phyloP scores from a whole-genome alignment of 1,140 invertebrate genomes.

The Lepidostoma basale region DNA sequence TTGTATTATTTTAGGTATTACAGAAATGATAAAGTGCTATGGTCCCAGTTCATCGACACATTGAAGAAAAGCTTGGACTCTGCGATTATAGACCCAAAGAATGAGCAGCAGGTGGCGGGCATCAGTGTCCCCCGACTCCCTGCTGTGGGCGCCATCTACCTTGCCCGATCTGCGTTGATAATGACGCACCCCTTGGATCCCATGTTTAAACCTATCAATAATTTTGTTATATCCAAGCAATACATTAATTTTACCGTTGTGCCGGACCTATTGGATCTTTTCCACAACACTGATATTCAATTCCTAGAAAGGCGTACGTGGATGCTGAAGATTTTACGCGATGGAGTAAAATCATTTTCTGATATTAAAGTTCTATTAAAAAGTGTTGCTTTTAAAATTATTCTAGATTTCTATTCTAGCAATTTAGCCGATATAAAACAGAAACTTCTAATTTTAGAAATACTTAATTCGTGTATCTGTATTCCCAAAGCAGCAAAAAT shows the following conservation, averaged over 20 bases:
- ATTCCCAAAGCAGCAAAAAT: slow-evolving; percentile 66
- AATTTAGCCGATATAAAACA: slow-evolving; percentile 57
- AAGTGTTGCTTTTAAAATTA: slow-evolving; percentile 62
- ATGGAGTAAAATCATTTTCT: slow-evolving; percentile 64
- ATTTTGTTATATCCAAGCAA: slow-evolving; percentile 74
- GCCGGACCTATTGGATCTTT: slow-evolving; percentile 77
- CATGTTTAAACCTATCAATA: slow-evolving; percentile 70
- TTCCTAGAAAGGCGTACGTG: slow-evolving; percentile 66
- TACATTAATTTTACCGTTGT: slow-evolving; percentile 70
- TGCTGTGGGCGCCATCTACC: slow-evolving; percentile 71
- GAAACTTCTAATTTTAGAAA: slow-evolving; percentile 67
- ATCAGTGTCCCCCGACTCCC: slow-evolving; percentile 63
- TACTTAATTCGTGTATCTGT: slow-evolving; percentile 64
- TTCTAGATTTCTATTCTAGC: slow-evolving; percentile 62
- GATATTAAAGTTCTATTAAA: slow-evolving; percentile 61
- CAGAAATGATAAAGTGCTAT: slow-evolving; percentile 60
- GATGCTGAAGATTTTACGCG: slow-evolving; percentile 70
- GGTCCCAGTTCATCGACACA: slow-evolving; percentile 55
- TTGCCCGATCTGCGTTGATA: slow-evolving; percentile 68
- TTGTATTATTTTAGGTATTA: slow-evolving; percentile 52
- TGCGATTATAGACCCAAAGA: slow-evolving; percentile 47
- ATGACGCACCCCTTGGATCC: slow-evolving; percentile 70
- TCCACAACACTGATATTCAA: slow-evolving; percentile 72
- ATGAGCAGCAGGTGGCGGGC: slow-evolving; percentile 43
- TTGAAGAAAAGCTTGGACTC: slow-evolving; percentile 53